Evolutionary conservation across 2,888 invertebrate species (phyloP), one percentile per base, ranked within the genome.

Genomic region (Nymphalis c-album): DNA sequence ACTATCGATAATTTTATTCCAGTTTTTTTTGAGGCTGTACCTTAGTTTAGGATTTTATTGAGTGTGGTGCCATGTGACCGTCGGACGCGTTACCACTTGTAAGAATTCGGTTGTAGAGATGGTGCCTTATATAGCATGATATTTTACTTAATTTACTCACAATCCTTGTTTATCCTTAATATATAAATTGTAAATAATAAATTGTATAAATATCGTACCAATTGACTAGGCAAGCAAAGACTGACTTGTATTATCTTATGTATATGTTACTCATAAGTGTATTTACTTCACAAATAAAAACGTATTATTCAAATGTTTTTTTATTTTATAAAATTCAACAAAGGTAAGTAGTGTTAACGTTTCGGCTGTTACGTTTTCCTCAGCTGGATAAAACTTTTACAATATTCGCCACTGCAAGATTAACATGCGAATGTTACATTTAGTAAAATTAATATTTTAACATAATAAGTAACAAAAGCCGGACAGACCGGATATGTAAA

Each of bases 151-250:
- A 63, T 61, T 40, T 62, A 65, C 68, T 70, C 60, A 63, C 22
- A 18, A 48, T 50, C 1, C 61, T 45, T 60, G 48, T 65, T 63
- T 68, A 68, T 61, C 26, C 58, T 59, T 62, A 58, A 64, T 64
- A 69, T 65, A 67, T 66, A 62, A 67, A 63, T 70, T 69, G 68
- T 74, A 71, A 71, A 74, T 75, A 72, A 71, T 73, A 46, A 67
- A 73, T 50, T 75, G 74, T 77, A 74, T 71, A 75, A 83, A 35
- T 84, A 83, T 84, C 84, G 86, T 88, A 90, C 88, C 88, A 86
- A 88, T 87, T 82, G 84, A 86, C 85, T 88, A 89, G 86, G 88
- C 90, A 90, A 91, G 90, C 88, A 89, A 92, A 92, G 92, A 92
- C 92, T 91, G 92, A 92, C 91, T 91, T 90, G 87, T 91, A 89